Evolutionary conservation across 2,113 vertebrate species (phyloP), one percentile per base, ranked within the genome.

Genomic region (Shinisaurus crocodilurus): DNA sequence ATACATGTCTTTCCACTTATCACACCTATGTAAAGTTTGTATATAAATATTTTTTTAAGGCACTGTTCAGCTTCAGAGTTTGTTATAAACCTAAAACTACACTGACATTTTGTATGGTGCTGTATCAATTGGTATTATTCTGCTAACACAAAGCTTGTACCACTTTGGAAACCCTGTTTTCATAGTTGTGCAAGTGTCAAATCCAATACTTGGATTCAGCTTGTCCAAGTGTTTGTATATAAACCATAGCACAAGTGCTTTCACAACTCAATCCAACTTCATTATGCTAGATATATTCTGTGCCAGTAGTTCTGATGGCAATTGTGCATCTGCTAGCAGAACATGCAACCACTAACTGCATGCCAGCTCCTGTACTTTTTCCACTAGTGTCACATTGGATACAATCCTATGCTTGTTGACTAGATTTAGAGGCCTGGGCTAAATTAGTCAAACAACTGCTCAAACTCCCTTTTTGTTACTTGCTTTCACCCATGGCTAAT

Each of bases 11-110:
- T 87, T 88, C 85, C 37, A 63, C 74, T 40, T 86, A 29, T 45
- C n/a, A 89, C 83, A 93, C 13, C 43, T 23, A 75, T 40, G 72
- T 80, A 40, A 75, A 60, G 48, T 88, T 86, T 82, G 87, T 54
- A 86, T 0, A 0, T 74, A 9, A 79, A 27, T 29, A 90, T 3
- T 37, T 81, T 27, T 84, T 79, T n/a, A 69, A 84, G 23, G 16
- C 81, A 63, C 0, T 43, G 9, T 40, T 85, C 37, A 60, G n/a
- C 37, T n/a, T 60, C 2, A 60, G 2, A 48, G 67, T 90, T 29
- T 60, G 2, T 86, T 93, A 27, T 12, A 84, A 88, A 54, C 1
- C 16, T 85, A 43, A 85, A 87, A 86, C 29, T 25, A 75, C 23
- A 32, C 16, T 43, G 60, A 15, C 20, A 1, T 5, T 45, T 69